These are phyloP conservation scores for Procapra przewalskii DNA, from an alignment of 2,113 vertebrate species.

Conservation along the genomic window DNA sequence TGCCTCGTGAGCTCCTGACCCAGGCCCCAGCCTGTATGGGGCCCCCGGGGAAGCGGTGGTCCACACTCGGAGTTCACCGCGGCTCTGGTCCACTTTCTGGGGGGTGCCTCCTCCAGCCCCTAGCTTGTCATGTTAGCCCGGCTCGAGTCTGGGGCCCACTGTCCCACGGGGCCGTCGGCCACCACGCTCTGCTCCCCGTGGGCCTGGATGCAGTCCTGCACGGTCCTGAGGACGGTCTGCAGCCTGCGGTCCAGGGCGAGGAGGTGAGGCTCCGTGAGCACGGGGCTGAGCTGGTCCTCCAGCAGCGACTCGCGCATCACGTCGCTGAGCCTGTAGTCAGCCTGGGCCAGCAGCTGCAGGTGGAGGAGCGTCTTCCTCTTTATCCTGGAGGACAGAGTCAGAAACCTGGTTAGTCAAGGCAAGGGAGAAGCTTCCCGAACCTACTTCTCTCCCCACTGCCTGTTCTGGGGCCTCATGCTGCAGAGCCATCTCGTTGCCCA, in stretches of 20 bases:
- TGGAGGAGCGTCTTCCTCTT: constrained; percentile 88
- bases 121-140: constrained; percentile 52
- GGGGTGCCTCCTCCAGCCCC: accelerated
- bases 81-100: neutral
- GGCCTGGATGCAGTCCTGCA: constrained; percentile 82
- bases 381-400: constrained; percentile 81
- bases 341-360: constrained; percentile 85
- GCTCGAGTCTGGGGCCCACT: accelerated
- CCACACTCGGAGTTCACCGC: accelerated
- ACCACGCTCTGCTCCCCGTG: constrained; percentile 86
- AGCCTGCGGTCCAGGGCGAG: constrained; percentile 91
- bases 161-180: constrained; percentile 67
- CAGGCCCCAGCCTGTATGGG: neutral
- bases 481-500: neutral
- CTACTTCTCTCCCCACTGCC: neutral
- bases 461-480: neutral
- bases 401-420: neutral
- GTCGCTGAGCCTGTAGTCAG: constrained; percentile 88
- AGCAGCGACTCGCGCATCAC: constrained; percentile 93
- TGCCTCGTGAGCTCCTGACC: neutral
- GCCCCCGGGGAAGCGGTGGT: neutral
- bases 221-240: constrained; percentile 82
- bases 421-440: neutral
- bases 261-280: constrained; percentile 92
- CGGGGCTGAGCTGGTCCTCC: constrained; percentile 83